Base-by-base conservation (phyloP, 2,888 invertebrate species). In the Cataglyphis albicans region DNA sequence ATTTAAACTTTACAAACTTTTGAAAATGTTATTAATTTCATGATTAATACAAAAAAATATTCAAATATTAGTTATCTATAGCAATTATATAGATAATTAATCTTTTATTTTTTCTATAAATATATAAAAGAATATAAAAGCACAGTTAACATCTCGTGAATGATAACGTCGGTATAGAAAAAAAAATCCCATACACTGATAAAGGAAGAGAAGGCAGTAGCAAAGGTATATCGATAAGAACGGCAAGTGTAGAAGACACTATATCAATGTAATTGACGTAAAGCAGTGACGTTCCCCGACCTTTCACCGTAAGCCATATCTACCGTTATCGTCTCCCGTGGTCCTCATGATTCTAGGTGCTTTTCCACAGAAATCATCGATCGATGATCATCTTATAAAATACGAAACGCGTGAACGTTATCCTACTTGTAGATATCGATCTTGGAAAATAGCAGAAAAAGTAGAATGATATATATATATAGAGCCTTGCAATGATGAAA, bases 181-280 rank as follows among this genome's bases (percentile, higher is more conserved):
- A 68, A 64, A 82, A 64, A 81, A 15, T 74, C 59, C 74, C 67
- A 83, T 82, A 86, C 84, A 87, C 84, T 85, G 86, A 78, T 80
- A 75, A 75, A 68, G 84, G 10, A n/a, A 21, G 52, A 25, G 44
- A 72, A 81, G 59, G 63, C 55, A 41, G 64, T 57, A 64, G 81
- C 83, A 83, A 32, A 80, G 67, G 74, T 61, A 12, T 68, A 78
- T 55, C 63, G 82, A 74, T 73, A 64, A 65, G 87, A 72, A 81
- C 55, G 80, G 82, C 76, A 82, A 44, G 52, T 80, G 55, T 38
- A 73, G 85, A 65, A 84, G 86, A 89, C 89, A 90, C 87, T 90
- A 90, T 91, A 90, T 91, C 91, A 91, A 91, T 91, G 90, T 91
- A 91, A 91, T 90, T 91, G 91, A 90, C 90, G 88, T 91, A 87